Evolutionary conservation across 2,113 vertebrate genomes (phyloP).

Genomic region (Carassius auratus): DNA sequence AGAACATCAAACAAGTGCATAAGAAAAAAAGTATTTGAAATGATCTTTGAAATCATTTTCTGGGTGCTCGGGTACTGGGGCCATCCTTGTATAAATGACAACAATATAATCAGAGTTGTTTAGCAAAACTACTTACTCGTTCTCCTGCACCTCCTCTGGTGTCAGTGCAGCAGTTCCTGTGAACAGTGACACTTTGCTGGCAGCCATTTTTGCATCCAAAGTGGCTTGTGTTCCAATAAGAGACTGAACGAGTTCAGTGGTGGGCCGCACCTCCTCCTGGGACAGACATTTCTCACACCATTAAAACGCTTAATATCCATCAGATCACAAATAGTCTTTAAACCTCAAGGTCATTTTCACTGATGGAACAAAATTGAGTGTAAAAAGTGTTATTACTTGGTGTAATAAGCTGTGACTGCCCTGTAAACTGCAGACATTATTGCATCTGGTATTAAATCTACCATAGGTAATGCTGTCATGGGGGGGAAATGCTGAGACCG

Average conservation of each 20-base stretch:
- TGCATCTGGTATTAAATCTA: constrained; percentile 4
- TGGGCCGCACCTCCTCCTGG: constrained; percentile 85
- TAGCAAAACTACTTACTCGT: constrained; percentile 38
- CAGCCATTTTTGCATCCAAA: constrained; percentile 95
- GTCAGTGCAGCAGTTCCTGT: constrained; percentile 82
- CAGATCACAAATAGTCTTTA: neutral
- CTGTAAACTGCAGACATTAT: constrained; percentile 19
- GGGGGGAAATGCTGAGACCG: neutral
- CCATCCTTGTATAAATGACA: neutral
- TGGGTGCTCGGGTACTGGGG: neutral
- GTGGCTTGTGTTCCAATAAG: constrained; percentile 90
- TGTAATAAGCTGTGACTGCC: constrained; percentile 6
- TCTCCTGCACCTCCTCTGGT: constrained; percentile 72
- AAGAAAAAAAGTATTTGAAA: neutral
- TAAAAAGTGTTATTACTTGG: constrained; percentile 1
- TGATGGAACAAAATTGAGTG: neutral
- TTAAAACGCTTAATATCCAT: constrained; percentile 20
- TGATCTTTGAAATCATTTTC: no score
- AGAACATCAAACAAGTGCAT: neutral
- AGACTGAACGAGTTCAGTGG: constrained; percentile 90
- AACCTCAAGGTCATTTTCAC: neutral
- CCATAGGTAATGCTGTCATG: neutral
- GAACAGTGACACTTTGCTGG: constrained; percentile 92
- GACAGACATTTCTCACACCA: constrained; percentile 23
- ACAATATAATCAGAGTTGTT: neutral